Base-by-base conservation (phyloP, 2,888 invertebrate genomes). In the Leucozona laternaria region DNA sequence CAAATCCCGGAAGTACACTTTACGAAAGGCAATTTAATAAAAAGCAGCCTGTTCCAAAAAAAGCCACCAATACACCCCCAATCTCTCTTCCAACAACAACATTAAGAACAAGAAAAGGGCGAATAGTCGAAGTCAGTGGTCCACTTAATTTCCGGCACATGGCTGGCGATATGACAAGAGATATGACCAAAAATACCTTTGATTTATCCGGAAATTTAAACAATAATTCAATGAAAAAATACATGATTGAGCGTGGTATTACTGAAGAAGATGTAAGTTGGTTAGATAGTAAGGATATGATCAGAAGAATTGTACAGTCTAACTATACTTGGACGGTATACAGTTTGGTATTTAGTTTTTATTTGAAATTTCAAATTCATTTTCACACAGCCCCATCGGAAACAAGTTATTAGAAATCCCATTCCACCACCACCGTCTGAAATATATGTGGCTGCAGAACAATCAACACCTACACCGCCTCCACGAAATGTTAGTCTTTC, bases 101-200 rank as follows among this genome's bases (percentile, higher is more conserved):
- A 55, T 88, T 89, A 4, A 68, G 89, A 20, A 90, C 89, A 25
- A 90, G 89, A 76, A 91, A 91, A 72, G 91, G 90, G 0, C 89
- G 88, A 13, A 90, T 89, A 71, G 89, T 90, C 28, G 91, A 91
- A 76, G 90, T 91, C 5, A 90, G 91, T 31, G 91, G 90, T 0
- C 91, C 91, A 2, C 80, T 87, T 1, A 90, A 91, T 76, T 91
- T 91, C 37, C 88, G 89, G 25, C 91, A 91, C 53, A 81, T 91
- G 4, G 88, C 91, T 2, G 91, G 91, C 0, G 91, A 91, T 78
- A 90, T 91, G 64, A 90, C 90, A 0, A 88, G 91, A 4, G 91
- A 91, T 81, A 89, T 91, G 48, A 91, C 91, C 0, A 89, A 90
- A 28, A 91, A 91, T 60, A 91, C 91, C 0, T 91, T 91, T 37